Base-by-base conservation (phyloP, 2,797 vertebrate species). In the Cuniculus paca region DNA sequence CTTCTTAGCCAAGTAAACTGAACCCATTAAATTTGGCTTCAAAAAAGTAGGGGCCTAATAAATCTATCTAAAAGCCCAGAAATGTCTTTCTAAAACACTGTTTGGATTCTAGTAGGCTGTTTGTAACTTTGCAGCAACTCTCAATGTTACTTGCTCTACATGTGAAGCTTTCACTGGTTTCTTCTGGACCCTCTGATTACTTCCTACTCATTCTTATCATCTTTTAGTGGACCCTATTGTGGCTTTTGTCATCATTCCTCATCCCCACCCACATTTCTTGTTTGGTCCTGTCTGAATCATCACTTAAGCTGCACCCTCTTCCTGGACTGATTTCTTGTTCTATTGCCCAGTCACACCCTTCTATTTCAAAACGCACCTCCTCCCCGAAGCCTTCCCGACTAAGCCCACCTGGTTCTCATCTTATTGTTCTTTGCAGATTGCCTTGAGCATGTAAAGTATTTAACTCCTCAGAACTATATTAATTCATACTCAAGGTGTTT, bases 331-430 rank as follows among this genome's bases (percentile, higher is more conserved):
- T 87, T 95, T 94, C 85, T 75, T 97, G 94, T 95, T 68, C 79
- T 72, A 80, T 39, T 94, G 83, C 60, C 83, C 91, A 89, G 94
- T 84, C 95, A 92, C 94, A 94, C 63, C 91, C 70, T 93, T 94
- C 72, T 94, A 58, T 96, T 97, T 97, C 63, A 95, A 96, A 97
- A 79, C 68, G 74, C 79, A 95, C 96, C 96, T 96, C 95, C 86
- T 98, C 96, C 96, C 77, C 0, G 36, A 97, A 96, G 95, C 75
- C 91, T 94, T 96, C 92, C 95, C 0, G 0, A 95, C 85, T 96
- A 97, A 97, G 92, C 82, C 91, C 88, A 91, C 54, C 70, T 96
- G 82, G 85, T 65, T 97, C 58, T 96, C 50, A 56, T 80, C 82
- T 95, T 88, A 95, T 96, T 94, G 88, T 93, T 96, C 83, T 94